phyloP scores from a whole-genome alignment of 2,888 invertebrate species.

The Erebia aethiops region DNA sequence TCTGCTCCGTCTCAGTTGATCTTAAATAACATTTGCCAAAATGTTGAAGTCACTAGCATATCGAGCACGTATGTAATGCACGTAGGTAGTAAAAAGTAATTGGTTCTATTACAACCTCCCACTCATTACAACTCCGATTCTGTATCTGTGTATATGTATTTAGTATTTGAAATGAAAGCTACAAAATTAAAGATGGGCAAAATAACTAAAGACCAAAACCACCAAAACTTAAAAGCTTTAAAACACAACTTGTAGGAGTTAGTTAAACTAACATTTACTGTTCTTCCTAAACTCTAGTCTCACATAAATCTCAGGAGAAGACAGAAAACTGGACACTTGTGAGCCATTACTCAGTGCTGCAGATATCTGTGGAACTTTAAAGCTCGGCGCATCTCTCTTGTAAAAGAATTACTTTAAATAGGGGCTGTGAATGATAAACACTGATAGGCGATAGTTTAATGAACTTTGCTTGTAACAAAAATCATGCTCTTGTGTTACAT shows the following conservation, averaged over 20 bases:
- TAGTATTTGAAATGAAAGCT: background rate
- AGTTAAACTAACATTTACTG: conserved; percentile 14
- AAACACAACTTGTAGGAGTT: background rate
- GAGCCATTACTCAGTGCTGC: conserved; percentile 16
- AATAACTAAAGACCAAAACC: background rate
- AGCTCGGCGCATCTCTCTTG: background rate
- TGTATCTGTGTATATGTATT: background rate
- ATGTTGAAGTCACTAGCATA: no score
- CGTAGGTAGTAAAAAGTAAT: no score
- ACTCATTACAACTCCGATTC: background rate
- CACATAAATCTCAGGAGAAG: conserved; percentile 10
- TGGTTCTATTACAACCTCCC: background rate
- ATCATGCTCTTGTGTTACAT: no score
- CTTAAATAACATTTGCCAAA: no score
- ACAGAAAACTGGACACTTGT: conserved; percentile 19
- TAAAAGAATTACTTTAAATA: background rate
- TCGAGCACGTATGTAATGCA: no score
- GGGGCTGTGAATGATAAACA: background rate
- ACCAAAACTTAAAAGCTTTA: background rate
- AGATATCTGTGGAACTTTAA: background rate
- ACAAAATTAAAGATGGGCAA: background rate
- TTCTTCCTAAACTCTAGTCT: conserved; percentile 7
- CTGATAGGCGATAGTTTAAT: background rate
- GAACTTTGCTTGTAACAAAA: no score
- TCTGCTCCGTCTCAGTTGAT: no score